Evolutionary conservation across 2,888 invertebrate genomes (phyloP), one percentile per base, ranked within the genome.

Genomic region (Plebejus argus): DNA sequence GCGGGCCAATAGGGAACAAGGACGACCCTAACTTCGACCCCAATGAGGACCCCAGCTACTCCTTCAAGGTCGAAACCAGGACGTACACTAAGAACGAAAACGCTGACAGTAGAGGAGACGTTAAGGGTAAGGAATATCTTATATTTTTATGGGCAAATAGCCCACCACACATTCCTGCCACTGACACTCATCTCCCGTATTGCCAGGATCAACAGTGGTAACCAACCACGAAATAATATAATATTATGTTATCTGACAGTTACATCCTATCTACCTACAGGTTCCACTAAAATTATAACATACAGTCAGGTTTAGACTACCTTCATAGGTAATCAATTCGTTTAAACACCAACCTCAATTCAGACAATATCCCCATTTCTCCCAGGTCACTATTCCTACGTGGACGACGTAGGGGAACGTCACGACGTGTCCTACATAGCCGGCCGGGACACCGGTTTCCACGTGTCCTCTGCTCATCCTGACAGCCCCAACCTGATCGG

Each of bases 351-450:
- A 18, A 53, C 49, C 1, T 49, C 15, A 39, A 58, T 15, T 12
- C 12, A 15, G 23, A 1, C 23, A 8, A 61, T 10, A 10, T 28
- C 70, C 75, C 61, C 74, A 23, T 71, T 61, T 72, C 76, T 79
- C 78, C 70, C 88, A 94, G 96, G 96, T 23, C 94, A 95, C 79
- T 97, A 97, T 85, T 95, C 96, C 0, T 97, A 95, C 85, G 90
- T 96, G 28, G 97, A 97, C 83, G 97, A 97, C 84, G 95, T 96
- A 45, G 97, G 97, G 0, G 96, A 97, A 84, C 93, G 96, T 1
- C 97, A 97, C 84, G 96, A 96, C 82, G 97, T 97, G 0, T 95
- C 96, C 33, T 97, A 96, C 89, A 95, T 96, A 61, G 97, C 97
- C 4, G 97, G 97, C 0, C 95, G 96, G 66, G 96, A 96, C 80